phyloP scores from a whole-genome alignment of 2,113 vertebrate genomes.

The Tupaia chinensis region DNA sequence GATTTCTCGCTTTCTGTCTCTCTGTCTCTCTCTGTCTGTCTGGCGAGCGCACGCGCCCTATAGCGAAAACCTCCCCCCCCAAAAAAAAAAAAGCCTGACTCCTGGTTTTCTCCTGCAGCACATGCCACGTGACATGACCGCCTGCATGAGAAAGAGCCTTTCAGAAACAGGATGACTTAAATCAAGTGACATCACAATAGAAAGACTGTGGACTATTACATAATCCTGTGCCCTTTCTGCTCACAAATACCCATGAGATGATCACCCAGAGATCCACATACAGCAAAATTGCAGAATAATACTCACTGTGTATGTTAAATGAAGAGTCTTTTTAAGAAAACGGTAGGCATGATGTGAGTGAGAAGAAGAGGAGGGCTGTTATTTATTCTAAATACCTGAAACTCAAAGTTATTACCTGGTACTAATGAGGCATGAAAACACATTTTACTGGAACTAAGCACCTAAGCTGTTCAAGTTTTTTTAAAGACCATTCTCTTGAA shows the following conservation, averaged over 20 bases:
- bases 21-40: no score
- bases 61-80: no score
- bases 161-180: not conserved
- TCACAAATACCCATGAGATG: not conserved
- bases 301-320: not conserved
- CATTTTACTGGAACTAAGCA: constrained; percentile 28
- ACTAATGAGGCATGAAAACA: constrained; percentile 14
- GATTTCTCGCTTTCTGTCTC: no score
- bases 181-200: not conserved
- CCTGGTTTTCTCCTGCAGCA: not conserved
- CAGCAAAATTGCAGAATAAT: not conserved
- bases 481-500: constrained; percentile 31
- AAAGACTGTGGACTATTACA: not conserved
- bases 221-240: not conserved
- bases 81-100: not conserved
- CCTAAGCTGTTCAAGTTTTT: constrained; percentile 18
- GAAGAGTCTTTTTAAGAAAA: not conserved
- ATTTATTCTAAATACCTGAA: constrained; percentile 40
- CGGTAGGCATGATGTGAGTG: not conserved
- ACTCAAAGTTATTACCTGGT: not conserved
- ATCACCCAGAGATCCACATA: not conserved
- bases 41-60: no score
- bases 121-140: not conserved
- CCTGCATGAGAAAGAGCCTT: not conserved
- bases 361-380: not conserved